Evolutionary conservation across 30 jellyfish, hydroid and myxozoan species (phyloP).

Genomic region (Turritopsis dohrnii): DNA sequence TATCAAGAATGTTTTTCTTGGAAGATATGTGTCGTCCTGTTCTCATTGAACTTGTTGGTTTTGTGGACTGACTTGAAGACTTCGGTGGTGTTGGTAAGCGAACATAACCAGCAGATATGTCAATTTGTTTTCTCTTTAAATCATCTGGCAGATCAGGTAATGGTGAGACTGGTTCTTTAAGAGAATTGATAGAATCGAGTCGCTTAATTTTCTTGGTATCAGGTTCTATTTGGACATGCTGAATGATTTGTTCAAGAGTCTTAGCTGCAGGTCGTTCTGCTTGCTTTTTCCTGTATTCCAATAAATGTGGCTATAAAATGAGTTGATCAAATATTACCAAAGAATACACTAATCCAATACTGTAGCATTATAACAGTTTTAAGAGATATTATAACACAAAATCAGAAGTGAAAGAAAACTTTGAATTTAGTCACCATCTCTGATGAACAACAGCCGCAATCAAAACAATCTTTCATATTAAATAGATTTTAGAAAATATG

Average conservation of each 20-base stretch:
- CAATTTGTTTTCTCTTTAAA: slow-evolving; percentile 48
- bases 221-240: slow-evolving; percentile 47
- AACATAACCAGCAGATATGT: slow-evolving; percentile 46
- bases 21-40: slow-evolving; percentile 23
- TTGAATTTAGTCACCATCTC: too few relatives aligned
- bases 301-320: slow-evolving; percentile 61
- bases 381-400: too few relatives aligned
- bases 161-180: slow-evolving; percentile 67
- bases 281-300: slow-evolving; percentile 74
- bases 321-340: too few relatives aligned
- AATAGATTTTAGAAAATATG: too few relatives aligned
- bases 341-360: too few relatives aligned
- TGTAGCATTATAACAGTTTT: too few relatives aligned
- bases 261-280: slow-evolving; percentile 61
- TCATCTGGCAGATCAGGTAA: slow-evolving; percentile 90
- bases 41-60: slow-evolving; percentile 13
- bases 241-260: slow-evolving; percentile 6
- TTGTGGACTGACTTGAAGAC: slow-evolving; percentile 23
- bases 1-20: slow-evolving; percentile 2
- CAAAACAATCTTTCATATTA: too few relatives aligned
- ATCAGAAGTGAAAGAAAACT: too few relatives aligned
- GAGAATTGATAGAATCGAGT: slow-evolving; percentile 67
- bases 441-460: too few relatives aligned
- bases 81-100: slow-evolving; percentile 37
- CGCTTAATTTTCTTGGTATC: slow-evolving; percentile 42